These are phyloP conservation scores for Brotula barbata DNA, from an alignment of 2,797 vertebrate species.

Conservation along the genomic window DNA sequence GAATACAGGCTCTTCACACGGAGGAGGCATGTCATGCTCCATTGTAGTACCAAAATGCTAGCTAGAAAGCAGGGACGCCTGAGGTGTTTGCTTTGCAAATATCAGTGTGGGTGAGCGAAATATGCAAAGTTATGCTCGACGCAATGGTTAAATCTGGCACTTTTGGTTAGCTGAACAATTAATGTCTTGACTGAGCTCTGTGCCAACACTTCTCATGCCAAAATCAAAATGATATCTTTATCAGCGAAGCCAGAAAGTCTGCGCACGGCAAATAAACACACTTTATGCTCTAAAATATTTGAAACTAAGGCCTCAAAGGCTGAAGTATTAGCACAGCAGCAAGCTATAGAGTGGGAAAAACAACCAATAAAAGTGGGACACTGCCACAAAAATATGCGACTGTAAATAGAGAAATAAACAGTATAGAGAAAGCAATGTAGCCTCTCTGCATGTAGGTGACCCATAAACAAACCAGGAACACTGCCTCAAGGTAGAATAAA, in stretches of 20 bases:
- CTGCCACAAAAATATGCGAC: slow-evolving; percentile 47
- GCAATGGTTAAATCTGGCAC: slow-evolving; percentile 47
- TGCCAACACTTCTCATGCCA: slow-evolving; percentile 11
- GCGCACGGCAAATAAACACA: slow-evolving; percentile 18
- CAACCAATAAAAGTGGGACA: slow-evolving; percentile 55
- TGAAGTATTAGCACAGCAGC: slow-evolving; percentile 25
- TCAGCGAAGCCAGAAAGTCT: slow-evolving; percentile 21
- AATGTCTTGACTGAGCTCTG: slow-evolving; percentile 26
- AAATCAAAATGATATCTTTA: slow-evolving; percentile 44
- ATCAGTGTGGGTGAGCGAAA: slow-evolving; percentile 53
- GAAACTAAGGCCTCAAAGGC: slow-evolving; percentile 22
- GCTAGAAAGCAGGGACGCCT: slow-evolving; percentile 49
- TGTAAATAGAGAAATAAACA: slow-evolving; percentile 68
- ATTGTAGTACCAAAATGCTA: slow-evolving; percentile 65
- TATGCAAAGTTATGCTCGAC: slow-evolving; percentile 53
- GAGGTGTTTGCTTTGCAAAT: slow-evolving; percentile 65
- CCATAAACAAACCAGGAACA: slow-evolving; percentile 72
- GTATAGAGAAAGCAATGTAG: slow-evolving; percentile 44
- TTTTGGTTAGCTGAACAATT: slow-evolving; percentile 43
- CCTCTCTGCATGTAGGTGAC: slow-evolving; percentile 73
- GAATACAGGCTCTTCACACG: slow-evolving; percentile 60
- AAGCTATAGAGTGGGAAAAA: slow-evolving; percentile 17
- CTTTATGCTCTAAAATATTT: slow-evolving; percentile 27
- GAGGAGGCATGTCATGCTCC: slow-evolving; percentile 64
- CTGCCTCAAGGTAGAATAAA: slow-evolving; percentile 69